Base-by-base conservation (phyloP, 1,140 invertebrate species). In the Zaprionus lachaisei region DNA sequence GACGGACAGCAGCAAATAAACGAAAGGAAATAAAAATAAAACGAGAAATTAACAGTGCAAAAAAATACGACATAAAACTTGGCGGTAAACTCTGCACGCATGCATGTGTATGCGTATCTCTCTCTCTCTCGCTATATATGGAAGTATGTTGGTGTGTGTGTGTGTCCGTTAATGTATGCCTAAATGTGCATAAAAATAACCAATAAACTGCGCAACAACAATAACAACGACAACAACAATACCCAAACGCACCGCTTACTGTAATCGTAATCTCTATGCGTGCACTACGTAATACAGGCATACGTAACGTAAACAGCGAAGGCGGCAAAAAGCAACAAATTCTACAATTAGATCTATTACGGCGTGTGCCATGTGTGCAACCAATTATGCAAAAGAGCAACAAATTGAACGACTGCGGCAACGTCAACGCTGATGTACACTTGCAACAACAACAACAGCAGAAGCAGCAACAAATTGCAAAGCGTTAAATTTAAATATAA, bases 351-450 rank as follows among this genome's bases (percentile, higher is more conserved):
- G 57, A 73, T 69, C 54, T 83, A 83, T 75, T 79, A 60, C 74
- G 57, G 64, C 74, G 57, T 72, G 64, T 61, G 74, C 79, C 58
- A 74, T 71, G 62, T 79, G 73, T 67, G 69, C 68, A 72, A 76
- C 34, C 56, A 82, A 91, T 91, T 87, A 91, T 91, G 84, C 84
- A 87, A 87, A 87, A 80, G 71, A 85, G 64, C 82, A 85, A 80
- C 81, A 83, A 83, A 77, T 83, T 72, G 51, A 70, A 73, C 67
- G 71, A 72, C 63, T 69, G 83, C 58, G 83, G 79, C 82, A 85
- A 63, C 74, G 56, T 57, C 75, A 71, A 38, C 77, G 72, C 51
- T 64, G 65, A 79, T 55, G n/a, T 49, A 41, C 76, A 81, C 74
- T 60, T 78, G 79, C 81, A 89, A 77, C 71, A 81, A 66, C n/a